These are phyloP conservation scores for Leptopilina boulardi DNA, from an alignment of 1,140 invertebrate genomes.

Conservation along the genomic window DNA sequence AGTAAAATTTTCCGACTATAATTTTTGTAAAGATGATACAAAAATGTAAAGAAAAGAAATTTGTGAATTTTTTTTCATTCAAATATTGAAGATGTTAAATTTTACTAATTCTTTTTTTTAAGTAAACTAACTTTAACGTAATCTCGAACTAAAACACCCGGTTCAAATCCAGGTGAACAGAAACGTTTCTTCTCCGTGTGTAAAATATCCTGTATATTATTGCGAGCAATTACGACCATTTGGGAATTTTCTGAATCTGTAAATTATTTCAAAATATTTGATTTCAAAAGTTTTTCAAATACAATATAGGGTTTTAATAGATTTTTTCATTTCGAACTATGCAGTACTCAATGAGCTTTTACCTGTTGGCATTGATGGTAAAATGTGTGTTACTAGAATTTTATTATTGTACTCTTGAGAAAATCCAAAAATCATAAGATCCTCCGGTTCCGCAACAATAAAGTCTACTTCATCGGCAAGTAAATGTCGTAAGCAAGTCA, in stretches of 20 bases:
- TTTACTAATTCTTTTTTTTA: not conserved
- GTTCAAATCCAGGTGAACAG: conserved; percentile 85
- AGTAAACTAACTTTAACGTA: conserved; percentile 44
- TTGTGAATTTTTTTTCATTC: too few relatives aligned
- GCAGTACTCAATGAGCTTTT: too few relatives aligned
- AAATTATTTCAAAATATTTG: conserved; percentile 55
- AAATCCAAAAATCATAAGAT: conserved; percentile 82
- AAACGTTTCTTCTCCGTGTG: conserved; percentile 82
- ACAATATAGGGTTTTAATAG: too few relatives aligned
- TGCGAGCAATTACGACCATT: conserved; percentile 83
- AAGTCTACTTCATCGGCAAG: conserved; percentile 87
- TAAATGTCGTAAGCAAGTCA: conserved; percentile 86
- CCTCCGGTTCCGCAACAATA: conserved; percentile 87
- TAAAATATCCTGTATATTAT: conserved; percentile 77
- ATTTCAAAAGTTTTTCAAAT: too few relatives aligned
- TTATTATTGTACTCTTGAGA: conserved; percentile 78
- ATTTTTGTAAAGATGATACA: too few relatives aligned
- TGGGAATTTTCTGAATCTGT: conserved; percentile 79
- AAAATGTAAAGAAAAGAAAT: too few relatives aligned
- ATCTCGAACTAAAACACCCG: conserved; percentile 26
- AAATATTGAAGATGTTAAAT: too few relatives aligned
- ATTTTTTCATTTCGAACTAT: too few relatives aligned
- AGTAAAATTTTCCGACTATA: too few relatives aligned
- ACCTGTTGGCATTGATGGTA: conserved; percentile 70
- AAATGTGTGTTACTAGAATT: conserved; percentile 82